Evolutionary conservation across 1,140 invertebrate genomes (phyloP), one percentile per base, ranked within the genome.

Genomic region (Drosophila arawakana): DNA sequence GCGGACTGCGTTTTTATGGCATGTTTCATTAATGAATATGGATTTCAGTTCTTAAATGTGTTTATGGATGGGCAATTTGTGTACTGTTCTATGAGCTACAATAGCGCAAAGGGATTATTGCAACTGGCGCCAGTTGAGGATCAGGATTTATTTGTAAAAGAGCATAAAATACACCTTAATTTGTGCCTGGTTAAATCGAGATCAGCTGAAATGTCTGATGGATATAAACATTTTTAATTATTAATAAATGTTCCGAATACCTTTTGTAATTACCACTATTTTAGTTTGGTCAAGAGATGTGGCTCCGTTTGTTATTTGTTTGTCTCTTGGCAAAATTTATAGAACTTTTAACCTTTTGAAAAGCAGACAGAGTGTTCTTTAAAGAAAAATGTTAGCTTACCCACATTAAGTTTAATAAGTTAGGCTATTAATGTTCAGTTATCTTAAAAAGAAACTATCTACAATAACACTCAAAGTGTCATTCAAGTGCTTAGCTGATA

Each of bases 21-120:
- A 58, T 44, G 47, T 70, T 54, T 73, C 47, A 84, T 83, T 83
- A 80, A 83, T 84, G 81, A 69, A 69, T 11, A 43, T 55, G 54
- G 34, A 60, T 49, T 78, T 39, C 7, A 34, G 15, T 50, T 49
- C 50, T 18, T 46, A 15, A 65, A 72, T 44, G 50, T 35, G 7
- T 55, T 52, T 44, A 70, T 58, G 59, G 49, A 13, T n/a, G 41
- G 34, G 10, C 11, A 55, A 58, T 66, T 47, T 50, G 60, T 49
- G 15, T 25, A n/a, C 15, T 35, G 21, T 4, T 41, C 7, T 13
- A 11, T 61, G 21, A 0, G 13, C n/a, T 43, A 18, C 4, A 21
- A n/a, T 2, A 59, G 34, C 30, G 46, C 44, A 34, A n/a, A 35
- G 37, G 21, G 25, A 52, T 73, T 61, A 49, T 34, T 39, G 13